phyloP scores from a whole-genome alignment of 2,888 invertebrate genomes.

The Pinctada fucata region DNA sequence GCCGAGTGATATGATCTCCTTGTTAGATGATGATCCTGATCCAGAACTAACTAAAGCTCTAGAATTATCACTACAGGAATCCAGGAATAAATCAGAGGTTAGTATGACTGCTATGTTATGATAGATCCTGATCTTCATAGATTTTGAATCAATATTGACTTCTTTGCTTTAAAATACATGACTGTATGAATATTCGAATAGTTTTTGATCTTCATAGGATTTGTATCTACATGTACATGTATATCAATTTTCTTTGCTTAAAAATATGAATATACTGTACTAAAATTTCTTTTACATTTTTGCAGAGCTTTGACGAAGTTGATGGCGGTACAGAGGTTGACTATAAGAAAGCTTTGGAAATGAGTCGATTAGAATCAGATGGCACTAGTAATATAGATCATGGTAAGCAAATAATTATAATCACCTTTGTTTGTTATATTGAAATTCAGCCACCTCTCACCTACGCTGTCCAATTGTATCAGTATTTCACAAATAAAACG shows the following conservation, averaged over 20 bases:
- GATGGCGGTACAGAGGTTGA: conserved; percentile 47
- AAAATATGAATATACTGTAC: too few relatives aligned
- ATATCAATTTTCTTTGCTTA: too few relatives aligned
- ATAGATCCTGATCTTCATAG: not conserved
- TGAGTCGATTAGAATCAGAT: conserved; percentile 47
- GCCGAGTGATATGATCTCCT: conserved; percentile 20
- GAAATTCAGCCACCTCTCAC: too few relatives aligned
- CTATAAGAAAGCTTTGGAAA: conserved; percentile 49
- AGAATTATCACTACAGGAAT: conserved; percentile 57
- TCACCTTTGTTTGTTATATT: not conserved
- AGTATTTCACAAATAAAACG: too few relatives aligned
- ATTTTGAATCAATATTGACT: too few relatives aligned
- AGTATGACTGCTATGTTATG: not conserved
- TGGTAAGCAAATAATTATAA: conserved; percentile 13
- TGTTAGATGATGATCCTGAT: conserved; percentile 49
- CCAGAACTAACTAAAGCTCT: conserved; percentile 58
- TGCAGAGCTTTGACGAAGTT: conserved; percentile 15
- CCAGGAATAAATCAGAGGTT: conserved; percentile 51
- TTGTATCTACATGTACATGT: too few relatives aligned
- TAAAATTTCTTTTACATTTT: too few relatives aligned
- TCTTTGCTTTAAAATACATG: too few relatives aligned
- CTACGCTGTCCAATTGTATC: too few relatives aligned
- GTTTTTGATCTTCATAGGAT: too few relatives aligned
- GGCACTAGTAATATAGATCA: conserved; percentile 15
- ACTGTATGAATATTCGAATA: too few relatives aligned